Conservation (phyloP, 2,797 vertebrate genomes). For the Cichlasoma orientale region DNA sequence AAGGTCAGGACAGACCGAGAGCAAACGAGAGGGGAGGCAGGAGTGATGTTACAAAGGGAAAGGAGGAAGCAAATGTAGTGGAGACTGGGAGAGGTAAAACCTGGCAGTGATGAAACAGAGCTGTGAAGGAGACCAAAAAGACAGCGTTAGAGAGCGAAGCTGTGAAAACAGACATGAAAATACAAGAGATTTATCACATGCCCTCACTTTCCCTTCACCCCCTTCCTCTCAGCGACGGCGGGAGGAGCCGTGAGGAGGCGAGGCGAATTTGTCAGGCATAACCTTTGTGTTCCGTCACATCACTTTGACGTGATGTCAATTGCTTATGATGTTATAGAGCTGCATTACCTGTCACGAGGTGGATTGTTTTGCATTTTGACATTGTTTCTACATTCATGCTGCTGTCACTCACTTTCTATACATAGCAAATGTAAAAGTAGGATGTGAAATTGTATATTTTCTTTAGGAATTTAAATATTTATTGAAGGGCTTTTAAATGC, state of each 20-base stretch:
- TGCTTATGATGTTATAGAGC: constrained; percentile 12
- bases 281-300: neutral
- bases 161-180: constrained; percentile 17
- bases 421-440: constrained; percentile 5
- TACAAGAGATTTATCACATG: neutral
- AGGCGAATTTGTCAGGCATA: constrained; percentile 21
- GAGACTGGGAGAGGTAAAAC: constrained; percentile 11
- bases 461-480: neutral
- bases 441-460: neutral
- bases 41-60: constrained; percentile 26
- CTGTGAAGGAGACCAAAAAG: constrained; percentile 16
- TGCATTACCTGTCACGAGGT: constrained; percentile 29
- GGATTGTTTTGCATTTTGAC: constrained; percentile 18
- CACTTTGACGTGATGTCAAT: constrained; percentile 41
- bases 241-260: constrained; percentile 7
- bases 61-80: constrained; percentile 20
- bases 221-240: constrained; percentile 11
- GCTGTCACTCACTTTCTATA: constrained; percentile 7
- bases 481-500: neutral
- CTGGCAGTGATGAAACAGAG: constrained; percentile 35
- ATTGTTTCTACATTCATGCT: neutral
- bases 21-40: constrained; percentile 1
- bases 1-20: constrained; percentile 19
- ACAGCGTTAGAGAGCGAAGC: neutral
- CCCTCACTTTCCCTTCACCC: neutral